These are phyloP conservation scores for Leiothrix lutea DNA, from an alignment of 2,113 vertebrate genomes.

Conservation along the genomic window DNA sequence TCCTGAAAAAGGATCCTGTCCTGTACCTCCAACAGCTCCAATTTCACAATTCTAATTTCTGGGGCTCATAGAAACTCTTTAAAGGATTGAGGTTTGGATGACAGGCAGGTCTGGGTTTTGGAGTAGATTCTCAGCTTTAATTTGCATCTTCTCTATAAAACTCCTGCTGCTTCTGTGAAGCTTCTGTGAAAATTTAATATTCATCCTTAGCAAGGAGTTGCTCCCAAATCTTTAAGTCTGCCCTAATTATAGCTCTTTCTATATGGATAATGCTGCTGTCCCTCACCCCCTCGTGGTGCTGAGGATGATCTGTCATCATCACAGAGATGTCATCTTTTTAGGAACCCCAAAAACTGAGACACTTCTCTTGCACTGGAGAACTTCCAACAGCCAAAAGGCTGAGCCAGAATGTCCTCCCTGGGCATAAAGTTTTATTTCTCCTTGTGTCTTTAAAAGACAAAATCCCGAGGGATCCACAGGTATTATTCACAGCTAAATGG, in stretches of 20 bases:
- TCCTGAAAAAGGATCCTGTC: background rate
- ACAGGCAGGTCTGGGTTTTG: background rate
- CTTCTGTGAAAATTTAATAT: background rate
- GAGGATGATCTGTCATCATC: background rate
- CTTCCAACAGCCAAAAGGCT: background rate
- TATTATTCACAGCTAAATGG: background rate
- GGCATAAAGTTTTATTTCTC: background rate
- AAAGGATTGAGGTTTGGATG: background rate
- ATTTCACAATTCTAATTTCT: accelerated
- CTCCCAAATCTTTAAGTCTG: background rate
- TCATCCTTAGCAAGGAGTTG: background rate
- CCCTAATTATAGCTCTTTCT: background rate
- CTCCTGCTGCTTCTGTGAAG: background rate
- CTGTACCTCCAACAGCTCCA: background rate
- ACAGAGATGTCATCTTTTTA: background rate
- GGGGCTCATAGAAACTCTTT: background rate
- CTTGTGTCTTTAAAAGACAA: background rate
- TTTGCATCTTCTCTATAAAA: background rate
- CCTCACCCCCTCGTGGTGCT: background rate
- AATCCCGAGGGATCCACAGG: background rate
- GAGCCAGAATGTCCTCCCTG: background rate
- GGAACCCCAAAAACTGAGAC: background rate
- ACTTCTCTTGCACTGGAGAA: background rate
- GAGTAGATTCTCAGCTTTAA: background rate
- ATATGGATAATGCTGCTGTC: background rate